A percentile compares a stretch with the other conserved stretches of the same genome.
Evolutionary conservation across 2,797 vertebrate genomes (phyloP).

Genomic region (Dicrostonyx torquatus): DNA sequence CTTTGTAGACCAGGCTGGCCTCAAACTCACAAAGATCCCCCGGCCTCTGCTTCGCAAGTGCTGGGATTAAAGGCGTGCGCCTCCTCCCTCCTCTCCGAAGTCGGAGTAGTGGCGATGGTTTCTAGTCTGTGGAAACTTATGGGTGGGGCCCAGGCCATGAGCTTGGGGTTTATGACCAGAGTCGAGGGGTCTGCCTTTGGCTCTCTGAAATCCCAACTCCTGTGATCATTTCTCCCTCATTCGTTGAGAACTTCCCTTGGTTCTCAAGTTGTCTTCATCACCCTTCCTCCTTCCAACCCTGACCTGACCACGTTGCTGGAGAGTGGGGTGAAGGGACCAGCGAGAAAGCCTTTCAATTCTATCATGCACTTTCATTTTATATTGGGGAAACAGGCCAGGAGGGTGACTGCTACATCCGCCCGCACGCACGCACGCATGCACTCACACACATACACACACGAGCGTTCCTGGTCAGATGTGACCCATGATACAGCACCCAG

Average conservation of each 20-base stretch:
- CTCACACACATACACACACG: background rate
- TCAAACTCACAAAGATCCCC: background rate
- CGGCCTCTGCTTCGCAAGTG: background rate
- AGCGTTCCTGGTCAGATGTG: background rate
- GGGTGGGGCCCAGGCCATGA: background rate
- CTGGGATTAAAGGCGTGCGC: background rate
- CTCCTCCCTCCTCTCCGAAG: background rate
- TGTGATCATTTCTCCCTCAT: background rate
- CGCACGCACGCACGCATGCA: background rate
- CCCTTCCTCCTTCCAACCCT: background rate
- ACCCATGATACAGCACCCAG: background rate
- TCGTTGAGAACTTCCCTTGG: background rate
- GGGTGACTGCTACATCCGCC: background rate
- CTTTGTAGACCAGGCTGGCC: background rate
- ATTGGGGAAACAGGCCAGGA: slow-evolving; percentile 18
- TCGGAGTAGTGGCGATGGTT: background rate
- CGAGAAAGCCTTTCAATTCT: background rate
- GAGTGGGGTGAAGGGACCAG: background rate
- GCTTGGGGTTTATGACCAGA: background rate
- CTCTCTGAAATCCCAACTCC: background rate
- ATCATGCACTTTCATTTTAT: background rate
- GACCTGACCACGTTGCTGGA: background rate
- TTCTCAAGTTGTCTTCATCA: background rate
- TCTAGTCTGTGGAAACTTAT: slow-evolving; percentile 5
- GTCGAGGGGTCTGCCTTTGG: background rate